These are phyloP conservation scores for Rhinophrynus dorsalis DNA, from an alignment of 2,797 vertebrate species.

Conservation along the genomic window DNA sequence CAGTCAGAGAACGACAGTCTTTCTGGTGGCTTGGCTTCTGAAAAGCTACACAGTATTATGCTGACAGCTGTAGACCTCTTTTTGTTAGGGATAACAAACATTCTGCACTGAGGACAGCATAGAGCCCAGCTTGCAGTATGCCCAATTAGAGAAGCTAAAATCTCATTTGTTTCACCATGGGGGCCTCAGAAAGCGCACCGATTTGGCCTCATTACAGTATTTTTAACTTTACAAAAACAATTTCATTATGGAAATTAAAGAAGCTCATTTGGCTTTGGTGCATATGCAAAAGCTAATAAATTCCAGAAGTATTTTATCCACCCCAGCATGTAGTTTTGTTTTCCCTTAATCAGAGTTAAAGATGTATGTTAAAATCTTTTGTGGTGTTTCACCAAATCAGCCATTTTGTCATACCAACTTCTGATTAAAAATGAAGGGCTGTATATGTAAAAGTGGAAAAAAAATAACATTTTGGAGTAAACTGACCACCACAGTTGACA, in stretches of 20 bases:
- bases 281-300: slow-evolving; percentile 72
- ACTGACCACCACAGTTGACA: too few relatives aligned
- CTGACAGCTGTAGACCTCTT: slow-evolving; percentile 79
- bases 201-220: slow-evolving; percentile 81
- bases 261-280: slow-evolving; percentile 72
- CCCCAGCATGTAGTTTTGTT: slow-evolving; percentile 59
- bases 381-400: slow-evolving; percentile 46
- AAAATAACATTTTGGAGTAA: too few relatives aligned
- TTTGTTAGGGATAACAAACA: slow-evolving; percentile 79
- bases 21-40: slow-evolving; percentile 66
- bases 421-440: slow-evolving; percentile 57
- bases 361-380: slow-evolving; percentile 53
- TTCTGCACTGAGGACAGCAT: slow-evolving; percentile 73
- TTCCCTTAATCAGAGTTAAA: slow-evolving; percentile 61
- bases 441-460: too few relatives aligned
- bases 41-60: slow-evolving; percentile 65
- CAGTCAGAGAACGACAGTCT: slow-evolving; percentile 64
- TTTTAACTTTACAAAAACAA: slow-evolving; percentile 83
- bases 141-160: slow-evolving; percentile 82
- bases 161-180: slow-evolving; percentile 82
- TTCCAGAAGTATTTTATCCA: slow-evolving; percentile 66
- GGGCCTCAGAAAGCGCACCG: slow-evolving; percentile 76
- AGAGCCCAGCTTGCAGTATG: slow-evolving; percentile 75
- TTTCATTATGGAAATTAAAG: slow-evolving; percentile 84
- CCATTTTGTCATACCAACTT: slow-evolving; percentile 49